Evolutionary conservation across 2,888 invertebrate species (phyloP), one percentile per base, ranked within the genome.

Genomic region (Beris chalybata): DNA sequence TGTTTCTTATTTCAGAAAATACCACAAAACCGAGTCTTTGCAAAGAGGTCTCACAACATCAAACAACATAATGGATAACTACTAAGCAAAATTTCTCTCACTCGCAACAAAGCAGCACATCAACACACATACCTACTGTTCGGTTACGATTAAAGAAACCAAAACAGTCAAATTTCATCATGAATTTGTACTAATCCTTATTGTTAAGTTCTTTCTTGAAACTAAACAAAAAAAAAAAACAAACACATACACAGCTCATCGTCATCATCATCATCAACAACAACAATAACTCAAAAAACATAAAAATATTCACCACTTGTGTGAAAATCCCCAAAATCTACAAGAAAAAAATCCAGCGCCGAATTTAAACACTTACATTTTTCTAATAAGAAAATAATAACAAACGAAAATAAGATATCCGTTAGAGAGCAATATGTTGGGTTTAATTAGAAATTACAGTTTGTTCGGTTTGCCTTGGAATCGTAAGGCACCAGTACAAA

Each of bases 401-500:
- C 9, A 38, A 38, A 38, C 38, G 9, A 9, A 38, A 7, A 7
- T 9, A 38, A 38, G 15, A 48, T 48, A 48, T 48, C n/a, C 15
- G n/a, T 48, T 22, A 64, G 12, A 44, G 13, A 56, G 48, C 45
- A 65, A 61, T 38, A 69, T 69, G 69, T 55, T 53, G 45, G 63
- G 31, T 54, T 63, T 61, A 48, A 65, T 52, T 30, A 7, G 43
- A 29, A 44, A 31, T 59, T 31, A 22, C 56, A 31, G 63, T 65
- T 50, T 59, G 44, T 66, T 66, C 59, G 65, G 63, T 54, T 67
- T 67, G 64, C 53, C 58, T 67, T 67, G 63, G 48, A 15, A 55
- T 44, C 55, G 54, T 55, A 52, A 55, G 59, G 59, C 57, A 64
- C 57, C 56, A 59, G 78, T 80, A 76, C 79, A 70, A 71, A 68